Percentiles rank a stretch among this genome's conserved stretches.
These are phyloP conservation scores for Adelognathus sp. DNA, from an alignment of 2,888 invertebrate genomes.

Conservation along the genomic window DNA sequence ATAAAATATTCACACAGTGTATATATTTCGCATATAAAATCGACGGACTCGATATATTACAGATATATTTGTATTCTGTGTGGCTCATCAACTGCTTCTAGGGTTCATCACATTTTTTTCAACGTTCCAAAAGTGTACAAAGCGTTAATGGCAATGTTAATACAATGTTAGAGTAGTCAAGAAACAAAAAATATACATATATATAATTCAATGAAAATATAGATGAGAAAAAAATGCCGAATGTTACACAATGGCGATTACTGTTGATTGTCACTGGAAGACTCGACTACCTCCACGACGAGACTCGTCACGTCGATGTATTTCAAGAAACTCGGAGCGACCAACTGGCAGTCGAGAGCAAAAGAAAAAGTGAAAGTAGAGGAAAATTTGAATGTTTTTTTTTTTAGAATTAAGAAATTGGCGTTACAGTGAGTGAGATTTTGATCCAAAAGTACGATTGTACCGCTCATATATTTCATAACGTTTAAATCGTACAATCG, in stretches of 20 bases:
- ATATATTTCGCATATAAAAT: too few species aligned
- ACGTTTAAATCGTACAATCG: neutral
- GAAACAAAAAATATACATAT: neutral
- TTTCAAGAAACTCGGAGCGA: slow-evolving; percentile 54
- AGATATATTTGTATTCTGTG: too few species aligned
- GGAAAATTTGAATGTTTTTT: neutral
- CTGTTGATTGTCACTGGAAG: slow-evolving; percentile 41
- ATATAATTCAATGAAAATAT: neutral
- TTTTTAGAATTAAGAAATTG: slow-evolving; percentile 21
- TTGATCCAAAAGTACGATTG: too few species aligned
- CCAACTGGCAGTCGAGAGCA: slow-evolving; percentile 33
- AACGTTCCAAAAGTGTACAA: slow-evolving; percentile 31
- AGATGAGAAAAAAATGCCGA: slow-evolving; percentile 9
- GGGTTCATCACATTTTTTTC: slow-evolving; percentile 10
- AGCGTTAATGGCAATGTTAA: slow-evolving; percentile 58
- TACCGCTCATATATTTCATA: neutral
- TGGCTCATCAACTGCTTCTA: too few species aligned
- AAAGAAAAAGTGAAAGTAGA: neutral
- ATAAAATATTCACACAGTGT: too few species aligned
- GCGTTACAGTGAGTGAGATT: too few species aligned
- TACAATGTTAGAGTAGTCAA: slow-evolving; percentile 47
- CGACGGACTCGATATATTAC: too few species aligned
- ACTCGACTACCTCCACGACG: slow-evolving; percentile 56
- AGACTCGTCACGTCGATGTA: slow-evolving; percentile 63
- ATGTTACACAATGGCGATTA: neutral